phyloP scores from a whole-genome alignment of 2,888 invertebrate genomes.

The Acanthacorydalis orientalis region DNA sequence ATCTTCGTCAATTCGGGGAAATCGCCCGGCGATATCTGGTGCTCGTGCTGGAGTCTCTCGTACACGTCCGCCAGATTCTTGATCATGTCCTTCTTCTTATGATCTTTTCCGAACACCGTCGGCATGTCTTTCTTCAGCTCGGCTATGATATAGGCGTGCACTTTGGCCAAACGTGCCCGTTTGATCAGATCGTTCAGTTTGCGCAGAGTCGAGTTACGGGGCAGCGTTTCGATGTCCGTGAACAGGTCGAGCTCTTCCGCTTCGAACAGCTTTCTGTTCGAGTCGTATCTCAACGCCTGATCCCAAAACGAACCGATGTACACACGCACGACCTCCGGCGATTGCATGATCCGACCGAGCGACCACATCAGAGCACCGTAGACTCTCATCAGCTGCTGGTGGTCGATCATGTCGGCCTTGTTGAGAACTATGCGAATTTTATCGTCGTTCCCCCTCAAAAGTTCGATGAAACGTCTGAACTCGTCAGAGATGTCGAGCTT shows the following conservation, averaged over 20 bases:
- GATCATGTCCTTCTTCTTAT: slow-evolving; percentile 87
- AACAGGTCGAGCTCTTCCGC: slow-evolving; percentile 92
- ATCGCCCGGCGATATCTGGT: slow-evolving; percentile 85
- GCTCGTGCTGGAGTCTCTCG: slow-evolving; percentile 69
- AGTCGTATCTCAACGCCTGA: slow-evolving; percentile 72
- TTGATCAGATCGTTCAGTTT: slow-evolving; percentile 98
- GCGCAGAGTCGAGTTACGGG: slow-evolving; percentile 86
- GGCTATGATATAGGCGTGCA: slow-evolving; percentile 88
- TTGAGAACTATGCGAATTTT: slow-evolving; percentile 96
- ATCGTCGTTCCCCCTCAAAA: slow-evolving; percentile 85
- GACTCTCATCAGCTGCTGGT: slow-evolving; percentile 95
- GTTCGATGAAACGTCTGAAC: slow-evolving; percentile 91
- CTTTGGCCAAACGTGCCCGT: slow-evolving; percentile 85
- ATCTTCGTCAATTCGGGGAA: slow-evolving; percentile 87
- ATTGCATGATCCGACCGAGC: slow-evolving; percentile 90
- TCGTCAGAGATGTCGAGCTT: slow-evolving; percentile 99
- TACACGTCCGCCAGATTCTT: slow-evolving; percentile 80
- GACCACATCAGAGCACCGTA: slow-evolving; percentile 99
- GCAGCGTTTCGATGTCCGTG: slow-evolving; percentile 84
- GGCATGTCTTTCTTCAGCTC: slow-evolving; percentile 88
- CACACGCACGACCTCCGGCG: slow-evolving; percentile 89
- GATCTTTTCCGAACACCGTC: slow-evolving; percentile 80
- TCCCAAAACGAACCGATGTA: slow-evolving; percentile 98
- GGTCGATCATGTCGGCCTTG: slow-evolving; percentile 98
- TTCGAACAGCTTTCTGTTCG: slow-evolving; percentile 81